phyloP scores from a whole-genome alignment of 2,888 invertebrate species.

The Dolichopus griseipennis region DNA sequence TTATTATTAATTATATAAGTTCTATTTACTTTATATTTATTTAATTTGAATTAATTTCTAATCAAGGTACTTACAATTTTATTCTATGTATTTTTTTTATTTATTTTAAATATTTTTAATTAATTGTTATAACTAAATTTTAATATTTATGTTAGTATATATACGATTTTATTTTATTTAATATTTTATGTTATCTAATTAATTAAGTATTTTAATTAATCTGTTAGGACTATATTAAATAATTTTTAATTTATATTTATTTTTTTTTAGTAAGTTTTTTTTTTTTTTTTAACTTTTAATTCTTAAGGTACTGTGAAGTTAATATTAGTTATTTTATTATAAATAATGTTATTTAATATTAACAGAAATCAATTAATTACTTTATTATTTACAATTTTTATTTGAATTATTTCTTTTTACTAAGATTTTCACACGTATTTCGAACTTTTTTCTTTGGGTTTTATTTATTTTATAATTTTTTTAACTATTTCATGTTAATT shows the following conservation, averaged over 20 bases:
- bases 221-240: too few relatives aligned
- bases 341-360: background rate
- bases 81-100: background rate
- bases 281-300: background rate
- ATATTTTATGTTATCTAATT: background rate
- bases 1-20: too few relatives aligned
- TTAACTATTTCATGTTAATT: background rate
- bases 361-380: background rate
- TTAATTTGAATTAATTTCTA: background rate
- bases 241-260: too few relatives aligned
- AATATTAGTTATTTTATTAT: background rate
- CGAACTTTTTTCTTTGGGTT: background rate
- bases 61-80: background rate
- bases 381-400: background rate
- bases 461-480: background rate
- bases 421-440: background rate
- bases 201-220: too few relatives aligned
- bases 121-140: too few relatives aligned
- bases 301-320: background rate
- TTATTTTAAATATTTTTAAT: too few relatives aligned
- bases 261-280: too few relatives aligned
- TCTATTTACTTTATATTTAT: too few relatives aligned
- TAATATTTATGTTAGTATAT: too few relatives aligned
- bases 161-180: background rate
- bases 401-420: background rate